Base-by-base conservation (phyloP, 2,113 vertebrate genomes). In the Columba janthina region DNA sequence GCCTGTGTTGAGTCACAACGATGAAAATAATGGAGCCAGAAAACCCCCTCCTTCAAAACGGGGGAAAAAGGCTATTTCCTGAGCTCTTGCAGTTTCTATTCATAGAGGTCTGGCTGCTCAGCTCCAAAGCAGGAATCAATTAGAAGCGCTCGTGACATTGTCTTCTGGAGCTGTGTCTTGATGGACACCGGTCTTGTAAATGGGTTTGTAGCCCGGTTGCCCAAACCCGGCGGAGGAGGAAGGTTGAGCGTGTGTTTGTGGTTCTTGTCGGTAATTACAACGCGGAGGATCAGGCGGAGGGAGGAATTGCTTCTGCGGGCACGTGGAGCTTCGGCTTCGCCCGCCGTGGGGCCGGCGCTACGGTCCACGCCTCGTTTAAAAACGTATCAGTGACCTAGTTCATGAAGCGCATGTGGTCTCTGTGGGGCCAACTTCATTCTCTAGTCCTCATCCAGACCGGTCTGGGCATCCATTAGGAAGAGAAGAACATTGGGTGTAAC, bases 281-380 rank as follows among this genome's bases (percentile, higher is more conserved):
- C 61, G 56, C 60, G 48, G 89, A 91, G 85, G 74, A 88, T 38
- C 51, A 1, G 0, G 36, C 58, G 67, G 61, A 74, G 48, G 76
- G 36, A 91, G 61, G 84, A 84, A 74, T 64, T 16, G 54, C 85
- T 85, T 71, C 75, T 44, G 80, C 40, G 76, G 81, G 70, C 93
- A 92, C 11, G 42, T 85, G 71, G 89, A 77, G 29, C 66, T 29
- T n/a, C 77, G 13, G 72, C 57, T 44, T 70, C 1, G 7, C 85
- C 79, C 69, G 72, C 77, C 7, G 5, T 50, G 50, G 73, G 78
- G 90, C 65, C 44, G 51, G 36, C 74, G 78, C 85, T 85, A 12
- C 0, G 4, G 40, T 87, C 90, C 83, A 79, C 90, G 61, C 87
- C 90, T 92, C 62, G 6, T 66, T 87, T 70, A 3, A 88, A 83